Percentiles rank a stretch among this genome's conserved stretches.
Evolutionary conservation across 2,797 vertebrate species (phyloP).

Genomic region (Argya squamiceps): DNA sequence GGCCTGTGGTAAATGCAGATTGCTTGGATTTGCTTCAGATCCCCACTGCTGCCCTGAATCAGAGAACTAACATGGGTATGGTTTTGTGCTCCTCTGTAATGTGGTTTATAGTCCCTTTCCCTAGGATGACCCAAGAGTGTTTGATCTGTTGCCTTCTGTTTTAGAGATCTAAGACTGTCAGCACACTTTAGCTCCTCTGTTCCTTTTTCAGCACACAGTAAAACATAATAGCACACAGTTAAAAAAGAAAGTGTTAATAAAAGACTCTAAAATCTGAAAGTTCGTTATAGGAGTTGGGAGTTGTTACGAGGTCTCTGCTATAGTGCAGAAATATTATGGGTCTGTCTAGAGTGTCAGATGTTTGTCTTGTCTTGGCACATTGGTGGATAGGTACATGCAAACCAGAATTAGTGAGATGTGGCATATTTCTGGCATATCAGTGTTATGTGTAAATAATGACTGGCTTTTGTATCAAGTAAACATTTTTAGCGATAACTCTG

Average conservation of each 20-base stretch:
- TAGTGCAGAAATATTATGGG: not conserved
- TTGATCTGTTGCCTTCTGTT: not conserved
- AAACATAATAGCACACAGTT: not conserved
- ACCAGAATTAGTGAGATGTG: not conserved
- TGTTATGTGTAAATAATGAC: not conserved
- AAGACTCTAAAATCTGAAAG: not conserved
- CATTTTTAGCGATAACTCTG: not conserved
- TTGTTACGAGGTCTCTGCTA: not conserved
- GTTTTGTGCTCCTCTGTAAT: not conserved
- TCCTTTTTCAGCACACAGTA: not conserved
- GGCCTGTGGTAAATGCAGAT: not conserved
- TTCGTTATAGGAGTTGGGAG: not conserved
- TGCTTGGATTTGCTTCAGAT: not conserved
- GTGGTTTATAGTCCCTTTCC: not conserved
- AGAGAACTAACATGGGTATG: fast-evolving
- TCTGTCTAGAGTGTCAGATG: not conserved
- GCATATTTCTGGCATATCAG: not conserved
- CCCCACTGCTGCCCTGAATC: not conserved
- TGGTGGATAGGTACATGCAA: not conserved
- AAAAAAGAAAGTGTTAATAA: not conserved
- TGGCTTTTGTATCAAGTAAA: not conserved
- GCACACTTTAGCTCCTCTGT: not conserved
- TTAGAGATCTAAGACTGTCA: not conserved
- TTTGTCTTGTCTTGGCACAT: not conserved
- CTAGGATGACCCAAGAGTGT: not conserved